phyloP scores from a whole-genome alignment of 2,797 vertebrate genomes.

The Bufotes viridis region DNA sequence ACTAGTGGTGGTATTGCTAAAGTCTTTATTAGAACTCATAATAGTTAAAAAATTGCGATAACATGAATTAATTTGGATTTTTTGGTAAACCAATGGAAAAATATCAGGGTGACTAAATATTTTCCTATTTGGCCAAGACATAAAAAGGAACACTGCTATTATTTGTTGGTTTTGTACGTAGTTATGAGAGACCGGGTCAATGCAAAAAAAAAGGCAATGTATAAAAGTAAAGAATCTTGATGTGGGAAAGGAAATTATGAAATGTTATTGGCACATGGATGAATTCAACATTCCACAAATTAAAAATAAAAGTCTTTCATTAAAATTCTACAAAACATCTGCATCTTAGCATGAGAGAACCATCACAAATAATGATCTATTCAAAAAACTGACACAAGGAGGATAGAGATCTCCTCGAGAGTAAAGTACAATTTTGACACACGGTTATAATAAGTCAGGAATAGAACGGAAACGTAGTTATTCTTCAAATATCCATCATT shows the following conservation, averaged over 20 bases:
- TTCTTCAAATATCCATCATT: constrained; percentile 58
- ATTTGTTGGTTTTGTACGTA: neutral
- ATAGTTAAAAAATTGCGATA: neutral
- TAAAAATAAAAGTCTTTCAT: neutral
- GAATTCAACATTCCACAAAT: neutral
- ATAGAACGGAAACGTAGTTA: constrained; percentile 45
- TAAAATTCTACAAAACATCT: constrained; percentile 34
- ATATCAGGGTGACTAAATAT: neutral
- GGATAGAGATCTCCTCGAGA: constrained; percentile 10
- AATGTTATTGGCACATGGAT: neutral
- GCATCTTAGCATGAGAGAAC: constrained; percentile 14
- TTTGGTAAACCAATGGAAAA: neutral
- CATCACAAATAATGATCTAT: constrained; percentile 25
- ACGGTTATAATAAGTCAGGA: constrained; percentile 43
- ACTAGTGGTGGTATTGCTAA: neutral
- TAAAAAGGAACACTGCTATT: neutral
- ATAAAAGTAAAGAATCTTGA: neutral
- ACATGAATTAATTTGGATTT: neutral
- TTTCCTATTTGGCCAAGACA: neutral
- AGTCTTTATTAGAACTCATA: neutral
- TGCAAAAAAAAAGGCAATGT: neutral
- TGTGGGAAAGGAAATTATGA: neutral
- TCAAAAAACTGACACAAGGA: constrained; percentile 4
- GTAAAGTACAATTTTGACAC: constrained; percentile 29
- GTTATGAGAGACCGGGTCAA: neutral